Conservation (phyloP, 2,888 invertebrate genomes). For the Xylota sylvarum region DNA sequence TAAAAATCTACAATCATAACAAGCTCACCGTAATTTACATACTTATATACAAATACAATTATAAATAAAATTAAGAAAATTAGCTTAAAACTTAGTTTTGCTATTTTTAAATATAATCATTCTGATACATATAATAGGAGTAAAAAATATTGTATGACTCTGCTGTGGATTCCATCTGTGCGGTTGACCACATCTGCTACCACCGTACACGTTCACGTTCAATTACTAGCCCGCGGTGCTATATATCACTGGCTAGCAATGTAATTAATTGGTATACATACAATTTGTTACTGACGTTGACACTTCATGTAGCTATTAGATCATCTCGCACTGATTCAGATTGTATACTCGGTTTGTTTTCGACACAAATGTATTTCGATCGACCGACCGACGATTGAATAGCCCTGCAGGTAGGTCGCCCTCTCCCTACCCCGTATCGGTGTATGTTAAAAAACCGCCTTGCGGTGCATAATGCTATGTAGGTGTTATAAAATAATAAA, state of each 20-base stretch:
- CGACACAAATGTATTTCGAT: not conserved
- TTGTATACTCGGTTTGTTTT: constrained; percentile 4
- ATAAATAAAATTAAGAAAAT: constrained; percentile 6
- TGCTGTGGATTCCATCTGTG: constrained; percentile 9
- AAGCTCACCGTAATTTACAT: not conserved
- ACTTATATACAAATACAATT: not conserved
- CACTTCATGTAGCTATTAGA: constrained; percentile 43
- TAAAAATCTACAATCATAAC: too few species aligned
- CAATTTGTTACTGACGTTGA: constrained; percentile 34
- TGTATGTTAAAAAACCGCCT: constrained; percentile 21
- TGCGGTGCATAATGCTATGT: constrained; percentile 39
- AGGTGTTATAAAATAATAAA: constrained; percentile 65
- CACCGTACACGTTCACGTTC: not conserved
- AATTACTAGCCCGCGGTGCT: constrained; percentile 19
- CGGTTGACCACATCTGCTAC: constrained; percentile 6
- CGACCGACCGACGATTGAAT: constrained; percentile 1
- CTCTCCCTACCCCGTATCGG: not conserved
- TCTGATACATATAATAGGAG: constrained; percentile 20
- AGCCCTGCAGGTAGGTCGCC: constrained; percentile 22
- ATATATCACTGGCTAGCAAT: constrained; percentile 12
- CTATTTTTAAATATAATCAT: constrained; percentile 24
- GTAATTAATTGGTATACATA: constrained; percentile 40
- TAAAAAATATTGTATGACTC: constrained; percentile 18
- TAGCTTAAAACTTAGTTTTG: constrained; percentile 6
- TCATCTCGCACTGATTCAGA: constrained; percentile 36